Conservation (phyloP, 2,888 invertebrate species). For the Dysmachus trigonus region DNA sequence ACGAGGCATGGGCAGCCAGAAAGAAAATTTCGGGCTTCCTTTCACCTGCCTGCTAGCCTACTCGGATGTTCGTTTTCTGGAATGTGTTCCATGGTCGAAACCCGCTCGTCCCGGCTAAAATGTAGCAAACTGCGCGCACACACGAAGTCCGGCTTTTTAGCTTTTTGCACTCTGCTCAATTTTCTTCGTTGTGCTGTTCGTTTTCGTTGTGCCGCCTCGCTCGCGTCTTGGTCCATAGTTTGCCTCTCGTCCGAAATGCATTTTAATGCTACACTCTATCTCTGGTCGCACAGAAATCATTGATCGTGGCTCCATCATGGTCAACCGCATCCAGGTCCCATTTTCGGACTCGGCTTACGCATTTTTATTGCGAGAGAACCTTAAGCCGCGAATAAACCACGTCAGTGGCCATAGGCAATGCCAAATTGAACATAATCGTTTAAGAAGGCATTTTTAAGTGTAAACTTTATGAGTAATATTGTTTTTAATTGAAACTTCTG, state of each 20-base stretch:
- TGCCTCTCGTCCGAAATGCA: neutral
- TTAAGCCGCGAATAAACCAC: neutral
- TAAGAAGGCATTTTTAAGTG: neutral
- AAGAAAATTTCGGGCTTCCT: neutral
- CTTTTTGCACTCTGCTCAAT: neutral
- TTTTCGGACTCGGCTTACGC: neutral
- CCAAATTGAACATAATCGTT: neutral
- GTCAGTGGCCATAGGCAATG: neutral
- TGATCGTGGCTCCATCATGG: neutral
- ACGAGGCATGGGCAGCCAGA: neutral
- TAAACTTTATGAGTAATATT: neutral
- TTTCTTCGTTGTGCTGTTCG: neutral
- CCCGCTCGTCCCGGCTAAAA: neutral
- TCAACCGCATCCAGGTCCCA: neutral
- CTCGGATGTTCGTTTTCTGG: slow-evolving; percentile 5
- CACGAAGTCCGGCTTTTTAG: neutral
- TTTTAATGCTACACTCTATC: neutral
- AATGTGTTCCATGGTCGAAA: slow-evolving; percentile 22
- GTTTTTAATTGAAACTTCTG: no score
- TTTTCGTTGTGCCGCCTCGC: neutral
- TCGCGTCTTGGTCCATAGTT: neutral
- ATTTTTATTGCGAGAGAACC: neutral
- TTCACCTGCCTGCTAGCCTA: slow-evolving; percentile 18
- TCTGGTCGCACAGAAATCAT: neutral
- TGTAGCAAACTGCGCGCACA: neutral